phyloP scores from a whole-genome alignment of 2,113 vertebrate species.

The Onychorhynchus coronatus region DNA sequence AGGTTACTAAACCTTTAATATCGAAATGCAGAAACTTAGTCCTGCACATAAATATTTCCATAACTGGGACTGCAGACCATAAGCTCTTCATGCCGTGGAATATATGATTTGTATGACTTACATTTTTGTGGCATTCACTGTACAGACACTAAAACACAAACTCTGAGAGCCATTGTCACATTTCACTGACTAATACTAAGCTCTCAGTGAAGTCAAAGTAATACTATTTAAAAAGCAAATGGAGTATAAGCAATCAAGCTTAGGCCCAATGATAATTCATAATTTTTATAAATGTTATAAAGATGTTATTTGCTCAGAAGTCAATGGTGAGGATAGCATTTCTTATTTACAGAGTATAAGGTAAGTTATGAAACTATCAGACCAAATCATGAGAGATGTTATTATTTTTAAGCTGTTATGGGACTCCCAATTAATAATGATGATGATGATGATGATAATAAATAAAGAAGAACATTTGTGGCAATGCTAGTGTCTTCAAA shows the following conservation, averaged over 20 bases:
- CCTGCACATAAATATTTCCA: not conserved
- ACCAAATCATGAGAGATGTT: not conserved
- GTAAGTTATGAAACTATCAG: not conserved
- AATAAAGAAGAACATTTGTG: not conserved
- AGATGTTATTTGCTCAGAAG: not conserved
- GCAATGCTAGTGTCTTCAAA: not conserved
- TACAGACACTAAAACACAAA: not conserved
- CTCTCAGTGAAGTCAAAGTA: not conserved
- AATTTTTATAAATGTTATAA: not conserved
- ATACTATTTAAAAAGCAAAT: not conserved
- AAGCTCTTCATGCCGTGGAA: not conserved
- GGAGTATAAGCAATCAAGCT: not conserved
- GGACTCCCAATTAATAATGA: not conserved
- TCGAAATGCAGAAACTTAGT: not conserved
- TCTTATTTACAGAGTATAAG: not conserved
- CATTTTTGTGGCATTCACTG: not conserved
- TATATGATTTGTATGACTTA: not conserved
- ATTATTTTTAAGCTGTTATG: not conserved
- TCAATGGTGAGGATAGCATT: not conserved
- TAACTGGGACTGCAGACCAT: not conserved
- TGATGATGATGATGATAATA: not conserved
- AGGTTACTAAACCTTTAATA: slow-evolving; percentile 12
- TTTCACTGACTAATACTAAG: not conserved
- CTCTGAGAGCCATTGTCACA: not conserved
- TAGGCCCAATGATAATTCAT: not conserved